Conservation (phyloP, 2,888 invertebrate genomes). For the Eupithecia dodoneata region DNA sequence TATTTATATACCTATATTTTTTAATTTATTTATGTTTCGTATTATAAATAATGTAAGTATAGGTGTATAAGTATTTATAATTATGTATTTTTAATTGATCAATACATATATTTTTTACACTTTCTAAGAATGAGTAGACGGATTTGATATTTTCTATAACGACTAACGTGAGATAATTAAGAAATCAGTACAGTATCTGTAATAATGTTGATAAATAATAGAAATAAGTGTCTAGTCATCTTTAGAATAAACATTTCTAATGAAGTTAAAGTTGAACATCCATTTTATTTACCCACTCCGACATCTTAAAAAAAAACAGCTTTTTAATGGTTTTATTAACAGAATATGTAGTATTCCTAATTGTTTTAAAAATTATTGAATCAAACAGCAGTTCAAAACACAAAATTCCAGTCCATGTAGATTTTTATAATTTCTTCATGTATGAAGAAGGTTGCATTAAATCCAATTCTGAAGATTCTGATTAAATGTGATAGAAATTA, state of each 20-base stretch:
- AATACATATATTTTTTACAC: background rate
- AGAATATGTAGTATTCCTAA: background rate
- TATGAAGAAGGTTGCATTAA: background rate
- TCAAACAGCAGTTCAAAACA: background rate
- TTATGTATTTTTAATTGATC: no score
- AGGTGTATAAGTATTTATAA: background rate
- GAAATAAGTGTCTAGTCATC: slow-evolving; percentile 21
- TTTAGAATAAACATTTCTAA: background rate
- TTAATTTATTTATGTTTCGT: background rate
- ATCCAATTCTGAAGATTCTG: background rate
- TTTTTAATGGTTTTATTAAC: background rate
- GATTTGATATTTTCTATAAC: background rate
- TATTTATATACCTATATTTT: background rate
- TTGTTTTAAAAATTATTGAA: background rate
- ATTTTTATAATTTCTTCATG: background rate
- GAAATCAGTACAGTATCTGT: background rate
- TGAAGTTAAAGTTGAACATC: background rate
- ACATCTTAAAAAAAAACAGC: background rate
- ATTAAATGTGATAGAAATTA: no score
- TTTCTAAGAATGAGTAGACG: background rate
- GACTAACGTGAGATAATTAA: background rate
- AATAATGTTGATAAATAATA: background rate
- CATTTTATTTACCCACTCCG: background rate
- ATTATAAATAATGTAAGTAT: background rate
- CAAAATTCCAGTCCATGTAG: background rate